These are phyloP conservation scores for Pyrocoelia pectoralis DNA, from an alignment of 2,888 invertebrate species.

Conservation along the genomic window DNA sequence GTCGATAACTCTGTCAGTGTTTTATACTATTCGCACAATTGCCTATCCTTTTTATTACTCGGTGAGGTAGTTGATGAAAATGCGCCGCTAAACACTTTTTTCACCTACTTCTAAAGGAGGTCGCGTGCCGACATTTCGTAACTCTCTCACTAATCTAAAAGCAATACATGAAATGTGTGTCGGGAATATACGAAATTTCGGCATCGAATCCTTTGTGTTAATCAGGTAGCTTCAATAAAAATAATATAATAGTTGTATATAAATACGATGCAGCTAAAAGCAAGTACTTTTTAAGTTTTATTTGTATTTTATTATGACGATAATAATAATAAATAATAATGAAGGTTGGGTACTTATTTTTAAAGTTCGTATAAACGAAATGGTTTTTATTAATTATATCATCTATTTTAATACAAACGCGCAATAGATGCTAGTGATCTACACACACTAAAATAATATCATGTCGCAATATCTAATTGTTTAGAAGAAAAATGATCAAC, in stretches of 20 bases:
- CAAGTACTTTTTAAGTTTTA: slow-evolving; percentile 29
- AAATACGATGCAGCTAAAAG: slow-evolving; percentile 30
- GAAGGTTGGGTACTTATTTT: slow-evolving; percentile 37
- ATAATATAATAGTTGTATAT: slow-evolving; percentile 30
- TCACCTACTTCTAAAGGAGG: slow-evolving; percentile 16
- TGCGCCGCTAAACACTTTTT: slow-evolving; percentile 5
- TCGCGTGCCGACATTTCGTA: background rate
- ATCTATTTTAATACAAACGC: slow-evolving; percentile 35
- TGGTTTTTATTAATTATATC: slow-evolving; percentile 33
- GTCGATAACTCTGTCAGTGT: slow-evolving; percentile 34
- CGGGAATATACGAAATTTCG: slow-evolving; percentile 7
- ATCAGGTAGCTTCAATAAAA: slow-evolving; percentile 28
- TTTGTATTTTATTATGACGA: slow-evolving; percentile 32
- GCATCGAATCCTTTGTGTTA: slow-evolving; percentile 23
- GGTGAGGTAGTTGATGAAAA: slow-evolving; percentile 10
- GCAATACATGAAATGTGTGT: too few species aligned
- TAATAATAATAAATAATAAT: slow-evolving; percentile 30
- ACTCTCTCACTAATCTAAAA: too few species aligned
- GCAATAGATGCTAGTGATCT: slow-evolving; percentile 32
- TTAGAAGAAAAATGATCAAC: slow-evolving; percentile 30
- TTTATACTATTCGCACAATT: slow-evolving; percentile 35
- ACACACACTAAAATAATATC: slow-evolving; percentile 26
- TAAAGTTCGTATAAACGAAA: slow-evolving; percentile 36
- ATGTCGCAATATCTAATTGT: slow-evolving; percentile 37
- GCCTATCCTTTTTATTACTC: slow-evolving; percentile 29